Conservation (phyloP, 2,113 vertebrate species). For the Lophochroa leadbeateri region DNA sequence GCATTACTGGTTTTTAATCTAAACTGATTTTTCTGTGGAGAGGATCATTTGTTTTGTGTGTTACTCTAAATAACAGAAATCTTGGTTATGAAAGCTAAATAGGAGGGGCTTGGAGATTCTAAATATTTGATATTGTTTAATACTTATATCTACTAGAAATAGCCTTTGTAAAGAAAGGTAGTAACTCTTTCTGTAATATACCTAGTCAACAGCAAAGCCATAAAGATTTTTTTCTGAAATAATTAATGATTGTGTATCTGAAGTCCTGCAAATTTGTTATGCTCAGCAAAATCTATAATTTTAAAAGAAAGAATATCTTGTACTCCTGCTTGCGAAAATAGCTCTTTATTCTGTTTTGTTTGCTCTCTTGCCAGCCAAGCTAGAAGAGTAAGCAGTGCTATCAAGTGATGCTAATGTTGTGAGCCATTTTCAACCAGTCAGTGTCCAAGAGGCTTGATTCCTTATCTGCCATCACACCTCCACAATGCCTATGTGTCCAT, state of each 20-base stretch:
- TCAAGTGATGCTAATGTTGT: not conserved
- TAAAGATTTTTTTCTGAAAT: conserved; percentile 10
- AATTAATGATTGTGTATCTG: not conserved
- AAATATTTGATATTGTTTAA: not conserved
- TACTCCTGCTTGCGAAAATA: not conserved
- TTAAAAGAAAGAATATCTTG: not conserved
- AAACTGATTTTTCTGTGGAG: not conserved
- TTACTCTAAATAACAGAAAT: not conserved
- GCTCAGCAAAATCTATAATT: conserved; percentile 9
- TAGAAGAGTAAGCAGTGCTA: not conserved
- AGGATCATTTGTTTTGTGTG: not conserved
- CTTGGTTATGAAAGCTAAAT: not conserved
- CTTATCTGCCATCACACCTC: not conserved
- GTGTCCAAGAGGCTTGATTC: not conserved
- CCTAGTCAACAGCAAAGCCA: conserved; percentile 16
- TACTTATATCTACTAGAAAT: not conserved
- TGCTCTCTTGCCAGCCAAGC: conserved; percentile 20
- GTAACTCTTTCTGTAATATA: not conserved
- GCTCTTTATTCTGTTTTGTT: conserved; percentile 28
- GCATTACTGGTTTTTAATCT: not conserved
- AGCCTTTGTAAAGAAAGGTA: not conserved
- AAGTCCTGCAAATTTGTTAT: not conserved
- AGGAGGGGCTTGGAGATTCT: not conserved
- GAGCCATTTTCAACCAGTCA: not conserved
- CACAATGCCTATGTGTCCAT: not conserved